Percentiles rank a stretch among this genome's conserved stretches.
Conservation (phyloP, 2,113 vertebrate species). For the Peromyscus maniculatus region DNA sequence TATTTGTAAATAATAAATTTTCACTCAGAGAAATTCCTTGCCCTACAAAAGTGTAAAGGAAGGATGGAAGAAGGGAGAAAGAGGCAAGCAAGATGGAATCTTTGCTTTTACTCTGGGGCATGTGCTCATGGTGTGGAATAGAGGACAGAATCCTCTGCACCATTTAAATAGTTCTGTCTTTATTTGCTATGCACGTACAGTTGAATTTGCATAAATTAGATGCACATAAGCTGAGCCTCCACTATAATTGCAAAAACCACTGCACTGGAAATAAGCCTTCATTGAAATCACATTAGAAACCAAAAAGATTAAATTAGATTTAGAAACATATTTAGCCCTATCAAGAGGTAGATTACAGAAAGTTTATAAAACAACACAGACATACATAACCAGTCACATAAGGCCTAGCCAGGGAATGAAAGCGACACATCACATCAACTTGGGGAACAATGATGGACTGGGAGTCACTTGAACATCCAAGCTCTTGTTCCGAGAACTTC, state of each 20-base stretch:
- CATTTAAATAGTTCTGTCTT: slow-evolving; percentile 3
- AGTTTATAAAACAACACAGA: slow-evolving; percentile 64
- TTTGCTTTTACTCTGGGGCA: background rate
- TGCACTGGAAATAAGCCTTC: slow-evolving; percentile 77
- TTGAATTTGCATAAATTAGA: slow-evolving; percentile 77
- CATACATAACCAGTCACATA: background rate
- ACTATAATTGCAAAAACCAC: slow-evolving; percentile 71
- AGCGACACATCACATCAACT: background rate
- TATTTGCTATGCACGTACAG: slow-evolving; percentile 55
- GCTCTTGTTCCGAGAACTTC: background rate
- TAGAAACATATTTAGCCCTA: slow-evolving; percentile 73
- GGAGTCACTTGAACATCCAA: background rate
- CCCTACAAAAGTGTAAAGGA: background rate
- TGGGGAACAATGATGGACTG: background rate
- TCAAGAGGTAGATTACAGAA: slow-evolving; percentile 71
- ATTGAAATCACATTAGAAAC: slow-evolving; percentile 77
- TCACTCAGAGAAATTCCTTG: background rate
- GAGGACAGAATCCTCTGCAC: background rate
- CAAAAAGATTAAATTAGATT: slow-evolving; percentile 78
- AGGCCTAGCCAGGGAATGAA: background rate
- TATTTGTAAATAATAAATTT: background rate
- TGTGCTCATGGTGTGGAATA: background rate
- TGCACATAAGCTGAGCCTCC: slow-evolving; percentile 67
- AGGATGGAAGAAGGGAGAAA: background rate
- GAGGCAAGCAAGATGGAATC: background rate